Percentiles rank a stretch among this genome's conserved stretches.
phyloP scores from a whole-genome alignment of 1,140 invertebrate species.

The Luehdorfia chinensis region DNA sequence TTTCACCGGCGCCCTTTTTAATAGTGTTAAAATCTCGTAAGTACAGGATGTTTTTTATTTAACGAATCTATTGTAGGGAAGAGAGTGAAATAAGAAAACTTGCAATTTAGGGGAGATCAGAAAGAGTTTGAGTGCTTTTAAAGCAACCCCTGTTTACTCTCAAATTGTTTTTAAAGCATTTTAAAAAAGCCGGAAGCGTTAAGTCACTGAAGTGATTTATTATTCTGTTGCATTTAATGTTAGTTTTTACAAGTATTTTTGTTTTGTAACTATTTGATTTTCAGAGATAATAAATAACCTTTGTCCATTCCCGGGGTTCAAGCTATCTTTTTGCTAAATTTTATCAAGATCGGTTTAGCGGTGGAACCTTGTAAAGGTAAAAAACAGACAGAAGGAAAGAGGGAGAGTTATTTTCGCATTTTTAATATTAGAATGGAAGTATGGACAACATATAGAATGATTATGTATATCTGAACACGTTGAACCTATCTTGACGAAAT shows the following conservation, averaged over 20 bases:
- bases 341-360: no score
- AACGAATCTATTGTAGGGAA: neutral
- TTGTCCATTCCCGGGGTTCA: no score
- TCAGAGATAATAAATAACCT: no score
- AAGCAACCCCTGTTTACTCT: constrained; percentile 15
- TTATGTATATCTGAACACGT: no score
- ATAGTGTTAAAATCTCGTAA: constrained; percentile 47
- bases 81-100: constrained; percentile 7
- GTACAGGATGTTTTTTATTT: constrained; percentile 2
- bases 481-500: no score
- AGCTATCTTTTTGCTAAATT: no score
- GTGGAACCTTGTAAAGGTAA: no score
- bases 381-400: no score
- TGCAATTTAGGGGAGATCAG: constrained; percentile 14
- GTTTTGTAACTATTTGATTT: no score
- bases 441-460: no score
- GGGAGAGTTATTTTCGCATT: no score
- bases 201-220: constrained; percentile 5
- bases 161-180: constrained; percentile 15
- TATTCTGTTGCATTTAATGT: neutral
- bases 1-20: constrained; percentile 37
- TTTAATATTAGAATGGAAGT: no score
- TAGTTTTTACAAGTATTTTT: neutral
- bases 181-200: constrained; percentile 8
- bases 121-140: constrained; percentile 15